phyloP scores from a whole-genome alignment of 2,888 invertebrate genomes.

The Argynnis bischoffii region DNA sequence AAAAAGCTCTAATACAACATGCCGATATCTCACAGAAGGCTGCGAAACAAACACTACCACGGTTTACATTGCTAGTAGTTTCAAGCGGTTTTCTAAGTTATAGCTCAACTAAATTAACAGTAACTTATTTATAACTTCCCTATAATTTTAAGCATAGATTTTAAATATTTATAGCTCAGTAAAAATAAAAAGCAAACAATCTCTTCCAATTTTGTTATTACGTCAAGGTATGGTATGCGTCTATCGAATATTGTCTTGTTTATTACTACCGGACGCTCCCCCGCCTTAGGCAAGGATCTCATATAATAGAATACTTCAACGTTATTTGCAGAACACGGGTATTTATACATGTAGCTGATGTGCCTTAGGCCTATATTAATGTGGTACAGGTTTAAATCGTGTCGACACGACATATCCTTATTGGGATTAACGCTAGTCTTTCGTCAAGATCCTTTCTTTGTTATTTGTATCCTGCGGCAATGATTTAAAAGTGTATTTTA shows the following conservation, averaged over 20 bases:
- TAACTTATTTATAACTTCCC: not conserved
- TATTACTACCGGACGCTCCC: constrained; percentile 75
- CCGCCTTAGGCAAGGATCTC: constrained; percentile 75
- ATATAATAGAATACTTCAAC: constrained; percentile 81
- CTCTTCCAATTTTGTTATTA: not conserved
- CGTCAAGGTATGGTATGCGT: not conserved
- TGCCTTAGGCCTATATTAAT: constrained; percentile 72
- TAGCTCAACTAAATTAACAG: too few relatives aligned
- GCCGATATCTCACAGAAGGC: constrained; percentile 39
- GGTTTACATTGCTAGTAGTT: constrained; percentile 27
- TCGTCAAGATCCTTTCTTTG: constrained; percentile 43
- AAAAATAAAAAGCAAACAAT: not conserved
- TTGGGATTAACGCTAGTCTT: constrained; percentile 45
- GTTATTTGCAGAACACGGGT: constrained; percentile 78
- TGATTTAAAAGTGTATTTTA: constrained; percentile 24
- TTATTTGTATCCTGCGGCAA: constrained; percentile 40
- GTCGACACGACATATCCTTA: constrained; percentile 56
- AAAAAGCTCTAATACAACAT: constrained; percentile 37
- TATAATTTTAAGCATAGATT: not conserved
- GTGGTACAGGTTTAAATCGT: constrained; percentile 62
- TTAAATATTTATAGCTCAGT: not conserved
- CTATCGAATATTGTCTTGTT: constrained; percentile 68
- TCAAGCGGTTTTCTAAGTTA: not conserved
- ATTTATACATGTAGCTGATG: constrained; percentile 58
- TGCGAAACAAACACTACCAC: constrained; percentile 58